phyloP scores from a whole-genome alignment of 2,888 invertebrate species.

The Amphiduros pacificus region DNA sequence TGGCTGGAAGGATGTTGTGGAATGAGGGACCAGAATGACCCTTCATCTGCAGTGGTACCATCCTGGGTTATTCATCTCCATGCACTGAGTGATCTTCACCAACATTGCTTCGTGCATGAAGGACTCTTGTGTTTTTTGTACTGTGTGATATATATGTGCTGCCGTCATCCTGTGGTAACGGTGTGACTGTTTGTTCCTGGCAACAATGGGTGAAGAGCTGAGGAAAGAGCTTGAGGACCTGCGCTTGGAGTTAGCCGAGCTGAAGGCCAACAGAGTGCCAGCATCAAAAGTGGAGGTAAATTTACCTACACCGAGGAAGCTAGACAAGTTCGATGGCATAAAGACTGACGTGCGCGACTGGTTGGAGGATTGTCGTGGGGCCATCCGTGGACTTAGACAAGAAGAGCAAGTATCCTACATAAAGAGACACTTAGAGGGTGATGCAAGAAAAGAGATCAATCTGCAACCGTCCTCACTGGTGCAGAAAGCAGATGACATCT shows the following conservation, averaged over 20 bases:
- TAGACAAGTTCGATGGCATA: background rate
- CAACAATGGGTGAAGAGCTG: background rate
- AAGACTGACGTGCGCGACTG: background rate
- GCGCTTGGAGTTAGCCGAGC: background rate
- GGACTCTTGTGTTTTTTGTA: too few species aligned
- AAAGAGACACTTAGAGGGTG: background rate
- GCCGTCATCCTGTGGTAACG: too few species aligned
- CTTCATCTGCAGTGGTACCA: too few species aligned
- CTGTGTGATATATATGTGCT: too few species aligned
- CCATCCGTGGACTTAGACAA: background rate
- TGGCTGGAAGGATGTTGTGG: too few species aligned
- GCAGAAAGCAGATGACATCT: background rate
- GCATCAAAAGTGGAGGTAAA: background rate
- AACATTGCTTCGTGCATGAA: too few species aligned
- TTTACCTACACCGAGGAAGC: background rate
- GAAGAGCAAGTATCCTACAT: background rate
- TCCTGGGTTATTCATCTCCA: too few species aligned
- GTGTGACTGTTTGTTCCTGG: too few species aligned
- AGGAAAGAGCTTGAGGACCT: background rate
- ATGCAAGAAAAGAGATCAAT: background rate
- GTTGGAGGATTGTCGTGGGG: background rate
- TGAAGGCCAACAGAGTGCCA: background rate
- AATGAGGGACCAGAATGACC: too few species aligned
- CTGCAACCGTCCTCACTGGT: background rate
- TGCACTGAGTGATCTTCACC: too few species aligned